Base-by-base conservation (phyloP, 2,797 vertebrate genomes). In the Melanogrammus aeglefinus region DNA sequence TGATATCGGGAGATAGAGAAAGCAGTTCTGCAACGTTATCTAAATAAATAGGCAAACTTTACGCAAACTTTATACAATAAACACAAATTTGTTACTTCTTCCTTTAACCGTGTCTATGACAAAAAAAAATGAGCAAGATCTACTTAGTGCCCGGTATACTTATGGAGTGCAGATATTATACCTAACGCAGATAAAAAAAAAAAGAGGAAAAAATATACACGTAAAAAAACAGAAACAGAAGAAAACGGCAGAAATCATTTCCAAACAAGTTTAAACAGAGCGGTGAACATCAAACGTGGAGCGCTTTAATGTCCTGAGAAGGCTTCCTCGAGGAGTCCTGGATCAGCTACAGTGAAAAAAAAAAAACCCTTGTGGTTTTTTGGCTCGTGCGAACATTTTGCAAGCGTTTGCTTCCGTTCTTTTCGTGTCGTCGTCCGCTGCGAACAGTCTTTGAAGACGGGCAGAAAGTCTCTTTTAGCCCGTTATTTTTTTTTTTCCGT, bases 31-130 rank as follows among this genome's bases (percentile, higher is more conserved):
- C 94, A 88, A 92, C 85, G 89, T 92, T 90, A 88, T 94, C 91
- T 95, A 96, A 97, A 98, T 98, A 97, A 98, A 98, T 97, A 99
- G 91, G 93, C 87, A 93, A 90, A 90, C 83, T 94, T 86, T 92
- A 81, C 4, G 31, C 31, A 33, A 33, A 33, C 31, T 33, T 33
- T 33, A 33, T 92, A 93, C 91, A 93, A 89, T 77, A 83, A 85
- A 90, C 92, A 90, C 90, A 39, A 72, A 85, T 33, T 33, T 33
- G 86, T 14, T 16, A 4, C 47, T 16, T 51, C 82, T 76, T 78
- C 75, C 57, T 85, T 69, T 35, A 57, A 33, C 27, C 70, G 41
- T 14, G 35, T 84, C 84, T 85, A 82, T 80, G 83, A 6, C 85
- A 81, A 90, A 88, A 90, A 88, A 84, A 84, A 86, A 76, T 69